Evolutionary conservation across 2,888 invertebrate species (phyloP), one percentile per base, ranked within the genome.

Genomic region (Nephrotoma appendiculata): DNA sequence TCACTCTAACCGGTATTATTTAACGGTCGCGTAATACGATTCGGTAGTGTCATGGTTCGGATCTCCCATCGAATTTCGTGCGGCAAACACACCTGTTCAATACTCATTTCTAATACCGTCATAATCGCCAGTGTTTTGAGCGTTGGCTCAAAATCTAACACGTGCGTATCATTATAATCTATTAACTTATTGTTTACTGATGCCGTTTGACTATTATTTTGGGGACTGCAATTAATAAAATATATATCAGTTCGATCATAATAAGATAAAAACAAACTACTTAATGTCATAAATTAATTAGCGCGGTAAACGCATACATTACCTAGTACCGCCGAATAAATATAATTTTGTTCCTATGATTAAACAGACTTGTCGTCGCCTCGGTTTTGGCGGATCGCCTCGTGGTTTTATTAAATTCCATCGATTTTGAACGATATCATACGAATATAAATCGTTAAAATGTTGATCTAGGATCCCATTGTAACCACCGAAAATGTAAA

Each of bases 251-350:
- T 85, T 86, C 83, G 41, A 31, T 86, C 57, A 19, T 11, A 43
- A 57, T 87, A 57, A 42, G 85, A 57, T 83, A 57, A 57, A 57
- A 7, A 15, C 5, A 71, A 52, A 52, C n/a, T 71, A 31, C 11
- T 11, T 71, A 31, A 9, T 15, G 15, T 41, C 19, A 71, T 31
- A 71, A 31, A 48, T 48, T 57, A 48, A 86, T 84, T 87, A 42
- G 85, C 89, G 31, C 31, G 31, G 71, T 31, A 4, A 57, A 15
- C 15, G 7, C 15, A 15, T 71, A 71, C 71, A 71, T 89, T 91
- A 96, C 96, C 97, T 97, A 87, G 98, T 98, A 71, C 98, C 98
- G 85, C 98, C 98, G 92, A 98, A 98, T 87, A 98, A 92, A 91
- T 94, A 98, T 89, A 97, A 93, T 89, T 94, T 93, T 88, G 95